These are phyloP conservation scores for Maccullochella peelii DNA, from an alignment of 2,113 vertebrate genomes.

Conservation along the genomic window DNA sequence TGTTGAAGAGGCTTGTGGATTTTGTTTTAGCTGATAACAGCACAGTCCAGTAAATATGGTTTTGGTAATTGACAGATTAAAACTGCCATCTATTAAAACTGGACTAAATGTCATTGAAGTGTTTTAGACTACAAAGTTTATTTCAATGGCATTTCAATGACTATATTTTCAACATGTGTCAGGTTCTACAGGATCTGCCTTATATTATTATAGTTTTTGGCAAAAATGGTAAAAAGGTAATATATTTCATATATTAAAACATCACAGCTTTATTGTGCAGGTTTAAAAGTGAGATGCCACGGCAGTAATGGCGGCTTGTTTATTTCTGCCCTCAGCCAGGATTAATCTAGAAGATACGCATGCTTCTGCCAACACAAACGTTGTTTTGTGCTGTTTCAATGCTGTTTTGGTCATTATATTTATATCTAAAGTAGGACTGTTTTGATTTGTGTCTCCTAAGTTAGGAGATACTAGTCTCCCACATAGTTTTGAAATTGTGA, in stretches of 20 bases:
- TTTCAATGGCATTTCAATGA: neutral
- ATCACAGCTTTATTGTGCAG: neutral
- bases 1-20: no score
- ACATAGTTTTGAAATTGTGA: neutral
- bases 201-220: neutral
- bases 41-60: neutral
- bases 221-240: neutral
- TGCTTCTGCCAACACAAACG: no score
- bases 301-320: neutral
- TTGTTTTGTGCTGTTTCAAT: neutral
- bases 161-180: neutral
- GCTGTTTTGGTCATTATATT: neutral
- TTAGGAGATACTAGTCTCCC: neutral
- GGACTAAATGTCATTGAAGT: neutral
- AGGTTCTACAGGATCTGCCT: no score
- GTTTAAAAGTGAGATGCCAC: neutral
- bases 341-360: neutral
- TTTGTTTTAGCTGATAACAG: neutral
- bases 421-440: neutral
- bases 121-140: neutral
- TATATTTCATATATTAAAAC: neutral
- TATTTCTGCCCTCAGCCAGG: neutral
- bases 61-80: neutral
- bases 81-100: neutral
- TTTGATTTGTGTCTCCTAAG: neutral